These are phyloP conservation scores for Rhagoletis pomonella DNA, from an alignment of 1,140 invertebrate species.

Conservation along the genomic window DNA sequence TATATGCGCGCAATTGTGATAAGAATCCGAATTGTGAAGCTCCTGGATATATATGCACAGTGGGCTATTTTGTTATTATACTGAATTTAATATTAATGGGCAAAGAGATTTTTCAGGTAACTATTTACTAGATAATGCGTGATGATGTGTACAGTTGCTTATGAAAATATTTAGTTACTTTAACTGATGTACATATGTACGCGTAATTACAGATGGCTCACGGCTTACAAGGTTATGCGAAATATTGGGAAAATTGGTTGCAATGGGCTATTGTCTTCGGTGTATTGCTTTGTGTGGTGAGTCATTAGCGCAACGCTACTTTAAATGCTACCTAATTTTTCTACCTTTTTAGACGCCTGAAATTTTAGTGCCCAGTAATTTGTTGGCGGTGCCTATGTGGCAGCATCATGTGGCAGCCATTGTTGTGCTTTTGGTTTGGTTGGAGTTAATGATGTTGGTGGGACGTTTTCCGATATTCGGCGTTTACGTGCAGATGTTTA, in stretches of 20 bases:
- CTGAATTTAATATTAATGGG: slow-evolving; percentile 79
- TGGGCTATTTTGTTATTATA: slow-evolving; percentile 78
- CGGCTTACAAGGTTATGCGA: slow-evolving; percentile 81
- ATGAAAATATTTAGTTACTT: background rate
- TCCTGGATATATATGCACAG: slow-evolving; percentile 75
- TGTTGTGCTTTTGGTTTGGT: slow-evolving; percentile 85
- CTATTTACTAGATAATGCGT: background rate
- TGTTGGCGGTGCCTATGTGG: slow-evolving; percentile 76
- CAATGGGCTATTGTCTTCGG: slow-evolving; percentile 85
- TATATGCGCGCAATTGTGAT: slow-evolving; percentile 74
- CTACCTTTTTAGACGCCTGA: slow-evolving; percentile 63
- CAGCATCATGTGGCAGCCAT: slow-evolving; percentile 87
- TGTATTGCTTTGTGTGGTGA: slow-evolving; percentile 79
- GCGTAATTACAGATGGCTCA: slow-evolving; percentile 77
- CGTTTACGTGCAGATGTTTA: slow-evolving; percentile 90
- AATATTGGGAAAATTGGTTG: slow-evolving; percentile 89
- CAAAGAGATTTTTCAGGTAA: slow-evolving; percentile 83
- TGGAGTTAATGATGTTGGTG: slow-evolving; percentile 88
- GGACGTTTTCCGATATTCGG: slow-evolving; percentile 90
- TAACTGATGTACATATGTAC: background rate
- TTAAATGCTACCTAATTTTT: background rate
- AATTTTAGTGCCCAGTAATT: slow-evolving; percentile 63
- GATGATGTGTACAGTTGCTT: background rate
- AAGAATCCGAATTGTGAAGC: slow-evolving; percentile 72
- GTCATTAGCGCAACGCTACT: slow-evolving; percentile 49